A percentile compares a stretch with the other conserved stretches of the same genome.
Evolutionary conservation across 2,888 invertebrate species (phyloP).

Genomic region (Xestia sexstrigata): DNA sequence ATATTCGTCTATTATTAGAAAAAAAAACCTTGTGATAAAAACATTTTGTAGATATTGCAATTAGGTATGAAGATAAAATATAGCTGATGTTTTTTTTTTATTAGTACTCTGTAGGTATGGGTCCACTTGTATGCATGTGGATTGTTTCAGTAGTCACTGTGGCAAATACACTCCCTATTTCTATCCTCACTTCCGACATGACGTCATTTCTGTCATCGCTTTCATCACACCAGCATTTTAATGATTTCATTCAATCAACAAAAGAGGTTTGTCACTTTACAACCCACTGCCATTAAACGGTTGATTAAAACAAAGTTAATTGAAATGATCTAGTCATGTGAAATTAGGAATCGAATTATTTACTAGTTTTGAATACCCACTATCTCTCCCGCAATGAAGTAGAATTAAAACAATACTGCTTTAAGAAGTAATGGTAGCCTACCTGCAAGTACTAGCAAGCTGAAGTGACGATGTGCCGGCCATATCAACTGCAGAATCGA

Average conservation of each 20-base stretch:
- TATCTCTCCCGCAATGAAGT: background rate
- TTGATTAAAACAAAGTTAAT: constrained; percentile 18
- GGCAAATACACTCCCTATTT: background rate
- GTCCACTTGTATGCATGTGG: background rate
- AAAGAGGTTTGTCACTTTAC: constrained; percentile 35
- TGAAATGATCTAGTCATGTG: constrained; percentile 14
- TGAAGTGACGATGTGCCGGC: background rate
- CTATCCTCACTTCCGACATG: background rate
- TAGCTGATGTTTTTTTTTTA: too few relatives aligned
- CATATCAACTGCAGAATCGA: background rate
- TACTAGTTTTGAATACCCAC: background rate
- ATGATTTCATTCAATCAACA: constrained; percentile 36
- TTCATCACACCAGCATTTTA: constrained; percentile 14
- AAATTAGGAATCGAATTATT: background rate
- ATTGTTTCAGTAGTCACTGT: background rate
- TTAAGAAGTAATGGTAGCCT: background rate
- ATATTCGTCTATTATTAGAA: background rate
- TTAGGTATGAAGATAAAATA: background rate
- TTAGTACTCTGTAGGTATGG: background rate
- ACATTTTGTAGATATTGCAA: background rate
- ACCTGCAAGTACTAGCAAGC: background rate
- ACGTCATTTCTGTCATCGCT: constrained; percentile 8
- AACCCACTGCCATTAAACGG: constrained; percentile 1
- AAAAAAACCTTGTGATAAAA: background rate
- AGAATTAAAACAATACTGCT: too few relatives aligned